Evolutionary conservation across 2,888 invertebrate genomes (phyloP).

Genomic region (Rhyacophila evoluta): DNA sequence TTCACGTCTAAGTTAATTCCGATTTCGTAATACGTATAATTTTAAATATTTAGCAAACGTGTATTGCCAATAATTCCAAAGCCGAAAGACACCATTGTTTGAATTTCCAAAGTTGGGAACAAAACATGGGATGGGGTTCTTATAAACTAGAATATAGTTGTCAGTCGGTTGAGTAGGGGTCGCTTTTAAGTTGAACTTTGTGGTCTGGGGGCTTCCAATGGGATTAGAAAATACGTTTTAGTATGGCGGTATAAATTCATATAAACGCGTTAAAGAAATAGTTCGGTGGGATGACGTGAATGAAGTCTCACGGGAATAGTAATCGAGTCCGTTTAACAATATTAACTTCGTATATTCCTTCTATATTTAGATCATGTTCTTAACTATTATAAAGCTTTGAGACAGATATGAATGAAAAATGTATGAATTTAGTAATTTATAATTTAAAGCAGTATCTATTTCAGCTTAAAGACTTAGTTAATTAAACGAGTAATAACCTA

Average conservation of each 20-base stretch:
- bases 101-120: slow-evolving; percentile 23
- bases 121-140: slow-evolving; percentile 25
- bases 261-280: slow-evolving; percentile 22
- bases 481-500: no score
- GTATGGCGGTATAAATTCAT: slow-evolving; percentile 7
- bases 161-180: slow-evolving; percentile 47
- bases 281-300: background rate
- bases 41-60: background rate
- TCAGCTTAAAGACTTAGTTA: no score
- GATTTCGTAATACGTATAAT: no score
- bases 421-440: no score
- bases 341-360: background rate
- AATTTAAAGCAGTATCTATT: no score
- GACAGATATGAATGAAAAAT: background rate
- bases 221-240: slow-evolving; percentile 24
- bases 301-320: background rate
- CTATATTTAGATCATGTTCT: background rate
- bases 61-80: background rate
- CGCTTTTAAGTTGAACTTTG: slow-evolving; percentile 52
- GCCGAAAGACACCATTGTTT: background rate
- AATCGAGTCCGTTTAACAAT: slow-evolving; percentile 9
- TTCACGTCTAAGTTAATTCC: no score
- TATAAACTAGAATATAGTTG: slow-evolving; percentile 52
- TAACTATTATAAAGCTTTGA: background rate
- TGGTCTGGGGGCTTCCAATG: slow-evolving; percentile 40